Base-by-base conservation (phyloP, 2,888 invertebrate species). In the Gari tellinella region DNA sequence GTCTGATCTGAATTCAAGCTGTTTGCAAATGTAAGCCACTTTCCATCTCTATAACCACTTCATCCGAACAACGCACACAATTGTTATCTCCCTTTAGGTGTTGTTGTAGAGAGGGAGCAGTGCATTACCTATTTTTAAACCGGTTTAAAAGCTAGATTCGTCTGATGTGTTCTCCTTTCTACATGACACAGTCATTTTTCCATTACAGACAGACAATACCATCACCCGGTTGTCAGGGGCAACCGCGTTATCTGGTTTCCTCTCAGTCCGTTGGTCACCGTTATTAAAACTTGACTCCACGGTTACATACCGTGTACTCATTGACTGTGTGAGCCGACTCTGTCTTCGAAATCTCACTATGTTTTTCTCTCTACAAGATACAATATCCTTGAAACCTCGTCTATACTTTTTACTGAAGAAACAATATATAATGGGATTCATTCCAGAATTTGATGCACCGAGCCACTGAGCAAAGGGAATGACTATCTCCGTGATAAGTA, bases 391-490 rank as follows among this genome's bases (percentile, higher is more conserved):
- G 91, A 98, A 98, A 4, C 97, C 98, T 72, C 95, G 94, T 4
- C 98, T 94, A 91, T 96, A 98, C 92, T 98, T 98, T 91, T 97
- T 97, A 92, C 98, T 98, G 93, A 97, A 97, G 93, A 97, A 97
- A 1, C 97, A 97, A 92, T 98, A 97, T 64, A 98, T 94, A 75
- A 98, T 95, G 0, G 98, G 98, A 92, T 98, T 98, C 88, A 98
- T 97, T 94, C 97, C 97, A 23, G 97, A 97, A 92, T 98, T 98
- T 25, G 97, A 97, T 0, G 97, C 95, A 3, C 97, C 98, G 52
- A 98, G 93, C 97, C 97, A 97, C 91, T 98, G 98, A 0, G 97
- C 97, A 52, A 98, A 94, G 7, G 98, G 98, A 15, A 96, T 95
- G n/a, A 85, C 74, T 1, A 85, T 65, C 21, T 75, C 97, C 96